Base-by-base conservation (phyloP, 2,888 invertebrate genomes). In the Drosophila incognita region DNA sequence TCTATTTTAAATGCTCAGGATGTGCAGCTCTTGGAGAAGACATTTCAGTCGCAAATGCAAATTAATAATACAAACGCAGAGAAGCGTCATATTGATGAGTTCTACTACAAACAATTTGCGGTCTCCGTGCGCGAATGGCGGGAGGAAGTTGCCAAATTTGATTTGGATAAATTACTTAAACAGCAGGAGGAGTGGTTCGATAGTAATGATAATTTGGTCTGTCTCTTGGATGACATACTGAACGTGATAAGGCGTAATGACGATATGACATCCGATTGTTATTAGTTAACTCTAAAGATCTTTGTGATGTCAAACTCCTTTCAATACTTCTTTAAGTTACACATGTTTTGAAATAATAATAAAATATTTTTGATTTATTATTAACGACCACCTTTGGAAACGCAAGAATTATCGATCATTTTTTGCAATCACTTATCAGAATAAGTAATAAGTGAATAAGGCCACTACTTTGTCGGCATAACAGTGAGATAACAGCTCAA, bases 181-280 rank as follows among this genome's bases (percentile, higher is more conserved):
- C 94, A 95, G 65, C 95, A 95, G 79, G 94, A 93, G 57, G 94
- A 95, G 59, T 97, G 97, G 96, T 94, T 96, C 42, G 94, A 94
- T 56, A 94, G 95, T 33, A 95, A 95, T n/a, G 95, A 95, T 81
- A 94, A 94, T 82, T 94, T 97, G 21, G 94, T 95, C 4, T 96
- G 96, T 0, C 93, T 97, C 6, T 92, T 97, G 2, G 96, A 97
- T 84, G 97, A 97, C 91, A 96, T 97, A 29, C 67, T 89, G 5
- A 75, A 71, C 69, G 83, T 85, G n/a, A 81, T 91, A 31, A 85
- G 82, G 51, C 87, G 85, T 48, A 85, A 87, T 60, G 83, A 87
- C 57, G 83, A 80, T 66, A 82, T 90, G 62, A 81, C 89, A 66
- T 91, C 92, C 21, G 92, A 92, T 90, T 92, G 92, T 73, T 92